These are phyloP conservation scores for Salvelinus namaycush DNA, from an alignment of 2,113 vertebrate genomes.

Conservation along the genomic window DNA sequence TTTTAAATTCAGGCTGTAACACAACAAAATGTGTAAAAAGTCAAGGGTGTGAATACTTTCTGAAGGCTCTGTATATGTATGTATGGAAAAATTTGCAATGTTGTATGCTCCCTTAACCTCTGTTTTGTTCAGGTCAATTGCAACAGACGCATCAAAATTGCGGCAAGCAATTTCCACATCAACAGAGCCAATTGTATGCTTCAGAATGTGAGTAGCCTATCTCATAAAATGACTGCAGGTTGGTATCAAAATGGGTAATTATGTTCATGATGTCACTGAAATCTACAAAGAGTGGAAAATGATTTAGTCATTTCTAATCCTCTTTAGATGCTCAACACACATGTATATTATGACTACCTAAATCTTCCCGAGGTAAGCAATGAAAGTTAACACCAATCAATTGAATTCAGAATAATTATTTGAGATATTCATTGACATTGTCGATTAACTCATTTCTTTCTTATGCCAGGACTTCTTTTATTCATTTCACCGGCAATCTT, in stretches of 20 bases:
- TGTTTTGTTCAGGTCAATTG: slow-evolving; percentile 37
- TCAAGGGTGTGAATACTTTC: no score
- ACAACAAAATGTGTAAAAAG: no score
- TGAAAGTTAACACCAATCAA: background rate
- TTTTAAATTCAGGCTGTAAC: no score
- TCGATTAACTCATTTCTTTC: background rate
- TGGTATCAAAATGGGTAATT: background rate
- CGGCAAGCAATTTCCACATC: slow-evolving; percentile 38
- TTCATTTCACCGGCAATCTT: background rate
- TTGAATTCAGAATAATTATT: background rate
- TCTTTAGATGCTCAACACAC: no score
- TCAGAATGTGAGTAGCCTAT: slow-evolving; percentile 33
- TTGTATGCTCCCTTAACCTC: background rate
- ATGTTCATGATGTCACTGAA: background rate
- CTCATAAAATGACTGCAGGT: no score
- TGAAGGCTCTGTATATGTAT: no score
- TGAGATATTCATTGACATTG: background rate
- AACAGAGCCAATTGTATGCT: slow-evolving; percentile 27
- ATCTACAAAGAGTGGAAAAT: background rate
- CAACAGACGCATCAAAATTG: slow-evolving; percentile 15
- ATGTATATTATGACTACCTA: no score
- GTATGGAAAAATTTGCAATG: background rate
- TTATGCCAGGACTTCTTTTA: no score
- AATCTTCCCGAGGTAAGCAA: no score
- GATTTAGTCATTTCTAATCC: background rate